Conservation (phyloP, 2,113 vertebrate genomes). For the Pomatorhinus ruficollis region DNA sequence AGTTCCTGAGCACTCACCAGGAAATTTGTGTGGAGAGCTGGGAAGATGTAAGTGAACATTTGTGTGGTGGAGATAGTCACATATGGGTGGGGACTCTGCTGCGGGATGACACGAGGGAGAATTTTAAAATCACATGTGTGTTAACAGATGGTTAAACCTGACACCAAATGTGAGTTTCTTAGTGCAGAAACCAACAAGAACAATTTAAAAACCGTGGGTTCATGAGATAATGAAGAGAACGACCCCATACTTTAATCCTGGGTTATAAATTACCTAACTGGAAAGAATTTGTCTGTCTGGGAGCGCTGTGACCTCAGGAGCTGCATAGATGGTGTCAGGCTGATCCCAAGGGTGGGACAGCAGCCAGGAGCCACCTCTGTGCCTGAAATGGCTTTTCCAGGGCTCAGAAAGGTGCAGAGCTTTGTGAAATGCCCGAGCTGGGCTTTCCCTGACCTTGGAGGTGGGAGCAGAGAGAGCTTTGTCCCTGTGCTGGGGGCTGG, state of each 20-base stretch:
- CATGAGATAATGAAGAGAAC: background rate
- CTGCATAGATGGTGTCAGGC: background rate
- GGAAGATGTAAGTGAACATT: background rate
- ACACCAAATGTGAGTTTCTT: conserved; percentile 3
- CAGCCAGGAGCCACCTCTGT: accelerated
- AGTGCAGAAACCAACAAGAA: background rate
- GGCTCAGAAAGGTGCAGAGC: background rate
- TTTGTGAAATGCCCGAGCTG: accelerated
- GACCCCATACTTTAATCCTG: background rate
- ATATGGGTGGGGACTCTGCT: background rate
- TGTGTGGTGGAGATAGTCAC: background rate
- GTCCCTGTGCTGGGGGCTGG: too few relatives aligned
- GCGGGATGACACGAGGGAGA: background rate
- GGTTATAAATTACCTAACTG: background rate
- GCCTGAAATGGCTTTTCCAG: background rate
- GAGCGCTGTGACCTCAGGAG: background rate
- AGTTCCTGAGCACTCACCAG: background rate
- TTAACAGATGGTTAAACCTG: conserved; percentile 49
- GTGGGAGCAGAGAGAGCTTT: accelerated
- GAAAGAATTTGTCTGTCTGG: background rate
- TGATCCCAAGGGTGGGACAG: background rate
- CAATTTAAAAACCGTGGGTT: background rate
- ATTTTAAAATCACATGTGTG: background rate
- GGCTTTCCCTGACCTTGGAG: background rate
- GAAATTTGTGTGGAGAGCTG: background rate